phyloP scores from a whole-genome alignment of 2,797 vertebrate genomes.

The Austrolebias charrua region DNA sequence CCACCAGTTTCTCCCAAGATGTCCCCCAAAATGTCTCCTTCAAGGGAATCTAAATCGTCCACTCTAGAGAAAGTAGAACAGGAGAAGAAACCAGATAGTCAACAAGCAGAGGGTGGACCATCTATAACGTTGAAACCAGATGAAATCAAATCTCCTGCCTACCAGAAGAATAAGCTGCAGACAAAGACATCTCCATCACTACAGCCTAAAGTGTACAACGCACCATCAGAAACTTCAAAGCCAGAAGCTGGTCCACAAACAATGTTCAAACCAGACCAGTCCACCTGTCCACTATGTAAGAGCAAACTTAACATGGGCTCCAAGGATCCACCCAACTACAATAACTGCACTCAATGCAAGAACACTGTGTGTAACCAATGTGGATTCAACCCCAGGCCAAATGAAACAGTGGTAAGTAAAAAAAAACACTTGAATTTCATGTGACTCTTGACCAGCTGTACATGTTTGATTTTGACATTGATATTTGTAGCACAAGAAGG shows the following conservation, averaged over 20 bases:
- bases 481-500: not conserved
- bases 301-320: conserved; percentile 83
- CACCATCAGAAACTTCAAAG: conserved; percentile 42
- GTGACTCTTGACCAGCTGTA: not conserved
- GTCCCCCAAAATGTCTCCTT: conserved; percentile 67
- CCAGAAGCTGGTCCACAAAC: conserved; percentile 74
- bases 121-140: conserved; percentile 17
- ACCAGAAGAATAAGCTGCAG: conserved; percentile 56
- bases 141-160: conserved; percentile 29
- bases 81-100: conserved; percentile 49
- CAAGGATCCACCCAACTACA: conserved; percentile 87
- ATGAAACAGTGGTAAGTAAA: conserved; percentile 78
- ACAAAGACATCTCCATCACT: conserved; percentile 63
- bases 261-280: conserved; percentile 51
- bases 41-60: conserved; percentile 69
- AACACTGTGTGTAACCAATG: conserved; percentile 92
- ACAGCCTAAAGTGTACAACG: conserved; percentile 49
- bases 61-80: conserved; percentile 57
- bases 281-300: conserved; percentile 90
- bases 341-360: conserved; percentile 92
- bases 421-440: not conserved
- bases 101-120: conserved; percentile 8
- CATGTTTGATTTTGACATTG: not conserved
- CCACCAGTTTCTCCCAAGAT: conserved; percentile 77
- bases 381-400: conserved; percentile 93